Evolutionary conservation across 2,888 invertebrate genomes (phyloP), one percentile per base, ranked within the genome.

Genomic region (Amorpha juglandis): DNA sequence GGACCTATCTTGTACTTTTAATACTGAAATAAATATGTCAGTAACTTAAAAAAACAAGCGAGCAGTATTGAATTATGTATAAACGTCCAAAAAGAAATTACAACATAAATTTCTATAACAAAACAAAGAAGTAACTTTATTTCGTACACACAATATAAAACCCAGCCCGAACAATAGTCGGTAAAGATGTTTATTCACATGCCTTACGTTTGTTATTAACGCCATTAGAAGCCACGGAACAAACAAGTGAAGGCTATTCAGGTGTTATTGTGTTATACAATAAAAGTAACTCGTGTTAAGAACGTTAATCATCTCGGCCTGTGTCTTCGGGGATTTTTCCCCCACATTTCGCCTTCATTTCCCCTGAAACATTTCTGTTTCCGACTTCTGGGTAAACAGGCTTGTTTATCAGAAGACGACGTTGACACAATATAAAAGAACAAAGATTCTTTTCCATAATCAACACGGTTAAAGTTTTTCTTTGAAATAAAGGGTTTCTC

Each of bases 331-430:
- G 80, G 77, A 73, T 74, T 73, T 72, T 75, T 74, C 38, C 38
- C 74, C 76, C 71, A 75, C 79, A 84, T 83, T 85, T 74, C 79
- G 80, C 77, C 80, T 82, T 88, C 84, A 89, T 88, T 89, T 89
- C 87, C 88, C 86, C 72, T 76, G 79, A 79, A 82, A 81, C 71
- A 73, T 83, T 84, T 84, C 83, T 84, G 83, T 86, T 88, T 86
- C 85, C 84, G 81, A 77, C 77, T 77, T 73, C 73, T 69, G 75
- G 78, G 81, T 80, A 73, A 80, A 58, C 58, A 81, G 73, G 76
- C 79, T 79, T 80, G 82, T 67, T 82, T 88, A 88, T 88, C 87
- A 81, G 78, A 78, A 78, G 79, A 82, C 78, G 78, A 78, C 78
- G 75, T 80, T 79, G 76, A 69, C 68, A 67, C 71, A 70, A 78